phyloP scores from a whole-genome alignment of 2,797 vertebrate species.

The Peromyscus nudipes region DNA sequence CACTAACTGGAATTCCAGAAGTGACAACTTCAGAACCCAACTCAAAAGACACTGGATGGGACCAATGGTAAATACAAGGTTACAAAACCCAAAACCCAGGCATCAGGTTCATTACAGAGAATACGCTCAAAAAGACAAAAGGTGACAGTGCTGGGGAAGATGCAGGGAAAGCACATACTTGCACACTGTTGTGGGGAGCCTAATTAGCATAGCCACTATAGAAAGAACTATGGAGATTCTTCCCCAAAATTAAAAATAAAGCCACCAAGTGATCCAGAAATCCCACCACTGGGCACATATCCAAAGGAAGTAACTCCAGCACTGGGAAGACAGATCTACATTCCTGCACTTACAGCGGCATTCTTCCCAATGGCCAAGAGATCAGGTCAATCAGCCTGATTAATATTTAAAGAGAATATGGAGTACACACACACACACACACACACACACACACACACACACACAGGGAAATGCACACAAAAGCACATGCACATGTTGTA shows the following conservation, averaged over 20 bases:
- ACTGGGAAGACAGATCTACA: not conserved
- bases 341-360: not conserved
- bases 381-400: not conserved
- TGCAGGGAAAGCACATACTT: no score
- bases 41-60: not conserved
- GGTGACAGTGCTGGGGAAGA: not conserved
- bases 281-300: not conserved
- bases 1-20: not conserved
- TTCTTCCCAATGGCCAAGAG: not conserved
- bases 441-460: no score
- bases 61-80: not conserved
- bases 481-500: no score
- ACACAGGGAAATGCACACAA: not conserved
- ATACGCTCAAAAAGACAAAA: not conserved
- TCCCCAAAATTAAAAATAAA: not conserved
- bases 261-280: not conserved
- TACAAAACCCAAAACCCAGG: not conserved
- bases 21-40: not conserved
- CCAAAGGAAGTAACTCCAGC: no score
- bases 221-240: not conserved
- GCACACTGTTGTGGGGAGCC: not conserved
- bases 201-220: not conserved
- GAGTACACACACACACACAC: not conserved
- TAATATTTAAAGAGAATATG: not conserved
- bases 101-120: not conserved